Evolutionary conservation across 2,113 vertebrate genomes (phyloP), one percentile per base, ranked within the genome.

Genomic region (Rostratula benghalensis): DNA sequence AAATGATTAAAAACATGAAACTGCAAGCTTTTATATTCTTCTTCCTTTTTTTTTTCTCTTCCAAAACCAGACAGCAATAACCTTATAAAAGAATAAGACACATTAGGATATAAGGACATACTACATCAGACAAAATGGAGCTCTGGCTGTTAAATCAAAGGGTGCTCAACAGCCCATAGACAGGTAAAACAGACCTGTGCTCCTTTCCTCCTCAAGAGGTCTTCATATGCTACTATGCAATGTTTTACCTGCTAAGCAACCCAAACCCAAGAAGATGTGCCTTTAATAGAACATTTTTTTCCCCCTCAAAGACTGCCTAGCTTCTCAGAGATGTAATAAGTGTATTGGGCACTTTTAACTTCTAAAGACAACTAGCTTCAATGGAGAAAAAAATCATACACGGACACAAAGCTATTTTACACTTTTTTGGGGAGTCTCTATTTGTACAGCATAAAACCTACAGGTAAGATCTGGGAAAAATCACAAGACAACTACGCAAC

Each of bases 391-490:
- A 43, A 53, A 37, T 37, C 41, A 84, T 2, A 46, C 46, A 87
- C 18, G 43, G 56, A 76, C 8, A 59, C 18, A 46, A 41, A 63
- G 39, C 59, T 80, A 68, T 37, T 81, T 89, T 30, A 86, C 13
- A 87, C 56, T 73, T 94, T 76, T 51, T 35, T 59, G 51, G 46
- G 45, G 50, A 94, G 61, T 69, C 30, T 82, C 78, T 89, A 64
- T 73, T 92, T 80, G 61, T 65, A 77, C 37, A 63, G 31, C 14
- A 90, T 31, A 89, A 87, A 93, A 63, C 18, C 1, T 37, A 48
- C 60, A 87, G 74, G 70, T 61, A 87, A 90, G 53, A 93, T 92
- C 79, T 79, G 60, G 30, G 67, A 89, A 90, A 92, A 81, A 87
- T 59, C 59, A 80, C 94, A 96, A 93, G 50, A 74, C 14, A 20